Percentiles rank a stretch among this genome's conserved stretches.
Conservation (phyloP, 2,797 vertebrate species). For the Melanotaenia pygmaea region DNA sequence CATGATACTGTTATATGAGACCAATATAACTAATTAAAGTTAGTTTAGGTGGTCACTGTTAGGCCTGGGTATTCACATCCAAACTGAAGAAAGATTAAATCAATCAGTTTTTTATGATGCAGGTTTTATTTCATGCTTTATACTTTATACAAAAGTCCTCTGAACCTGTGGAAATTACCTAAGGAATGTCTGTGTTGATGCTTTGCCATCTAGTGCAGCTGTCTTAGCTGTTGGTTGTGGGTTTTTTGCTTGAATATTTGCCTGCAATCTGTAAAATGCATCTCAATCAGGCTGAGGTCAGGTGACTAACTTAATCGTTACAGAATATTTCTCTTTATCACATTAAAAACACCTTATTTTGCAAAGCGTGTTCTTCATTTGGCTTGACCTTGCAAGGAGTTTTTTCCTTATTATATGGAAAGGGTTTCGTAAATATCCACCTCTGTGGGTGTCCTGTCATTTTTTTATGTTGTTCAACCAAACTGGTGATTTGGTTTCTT, state of each 20-base stretch:
- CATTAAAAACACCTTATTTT: background rate
- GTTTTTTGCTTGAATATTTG: background rate
- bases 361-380: background rate
- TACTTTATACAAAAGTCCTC: no score
- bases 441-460: background rate
- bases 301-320: background rate
- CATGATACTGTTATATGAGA: background rate
- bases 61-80: background rate
- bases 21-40: no score
- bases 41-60: background rate
- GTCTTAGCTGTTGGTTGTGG: background rate
- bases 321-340: background rate
- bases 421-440: background rate
- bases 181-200: background rate
- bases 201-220: background rate
- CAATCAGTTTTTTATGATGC: no score
- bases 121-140: no score
- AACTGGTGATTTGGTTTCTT: background rate
- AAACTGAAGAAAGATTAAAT: background rate
- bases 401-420: background rate
- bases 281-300: background rate
- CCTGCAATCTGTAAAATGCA: background rate
- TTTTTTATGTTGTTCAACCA: background rate
- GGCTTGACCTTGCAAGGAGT: background rate
- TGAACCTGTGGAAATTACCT: no score